Base-by-base conservation (phyloP, 2,797 vertebrate genomes). In the Lepidocolaptes lacrymiger region DNA sequence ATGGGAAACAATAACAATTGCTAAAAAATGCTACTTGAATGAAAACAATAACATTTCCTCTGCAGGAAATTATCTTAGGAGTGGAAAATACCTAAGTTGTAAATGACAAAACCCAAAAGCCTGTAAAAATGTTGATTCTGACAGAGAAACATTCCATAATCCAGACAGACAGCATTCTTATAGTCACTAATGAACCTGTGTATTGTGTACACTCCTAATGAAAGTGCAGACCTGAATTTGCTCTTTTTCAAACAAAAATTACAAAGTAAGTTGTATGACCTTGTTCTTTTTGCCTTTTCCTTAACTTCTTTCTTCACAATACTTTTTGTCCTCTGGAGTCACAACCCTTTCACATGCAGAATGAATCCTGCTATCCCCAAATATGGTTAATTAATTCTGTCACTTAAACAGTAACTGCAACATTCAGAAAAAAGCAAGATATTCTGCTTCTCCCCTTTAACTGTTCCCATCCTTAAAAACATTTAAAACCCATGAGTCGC, bases 1-100 rank as follows among this genome's bases (percentile, higher is more conserved):
- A 63, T 78, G 90, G 52, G 43, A 92, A 96, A 91, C 54, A 94
- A 81, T 73, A 95, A 90, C 82, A 2, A 36, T 91, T 95, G 77
- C 62, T 93, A 84, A 88, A 93, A 93, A 91, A 78, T 66, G 54
- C 32, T 75, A 39, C 55, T 91, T 4, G 9, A 94, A 91, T 88
- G 82, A 88, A 76, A 97, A 95, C 5, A 7, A 62, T 67, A 91
- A 16, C 37, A 81, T 75, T 93, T 96, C 34, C 59, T 85, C 54
- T 46, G 55, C 62, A 88, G 85, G 73, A 93, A 93, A 93, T 89
- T 58, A 55, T 73, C 12, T 85, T 75, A 69, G 72, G 46, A 91
- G 19, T 19, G 66, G 66, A 95, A 93, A 88, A 88, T 63, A 81
- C 32, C 44, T 59, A 91, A 89, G 43, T 15, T 63, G 56, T n/a